Evolutionary conservation across 2,113 vertebrate species (phyloP), one percentile per base, ranked within the genome.

Genomic region (Macquaria ambigua): DNA sequence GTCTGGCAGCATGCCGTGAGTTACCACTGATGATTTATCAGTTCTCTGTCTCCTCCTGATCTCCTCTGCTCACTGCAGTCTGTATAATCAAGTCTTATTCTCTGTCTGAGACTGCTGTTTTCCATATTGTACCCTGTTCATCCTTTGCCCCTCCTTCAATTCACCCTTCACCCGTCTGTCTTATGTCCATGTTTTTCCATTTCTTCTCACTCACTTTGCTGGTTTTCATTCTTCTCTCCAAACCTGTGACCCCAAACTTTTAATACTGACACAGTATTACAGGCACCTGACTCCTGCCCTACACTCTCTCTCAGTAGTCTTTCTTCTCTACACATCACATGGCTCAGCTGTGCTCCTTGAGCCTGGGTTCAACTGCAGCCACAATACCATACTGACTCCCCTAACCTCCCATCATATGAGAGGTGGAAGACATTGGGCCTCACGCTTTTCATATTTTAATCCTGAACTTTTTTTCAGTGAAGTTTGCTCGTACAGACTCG

Each of bases 1-100:
- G 71, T 96, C 92, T 71, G 97, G 95, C 41, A 97, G 96, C 64
- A 96, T 95, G 87, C 98, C 96, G 98, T 99, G 93, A 98, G 98
- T 95, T 74, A 59, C 52, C 48, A 1, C 16, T 20, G 18, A 39
- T 48, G 64, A 83, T 87, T 77, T 8, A 89, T 78, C 25, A 25
- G 16, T 61, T 39, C 59, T 53, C 39, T 1, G 52, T 25, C 41
- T 52, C 71, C 62, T 58, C 46, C 67, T 3, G 48, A 28, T 58
- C 41, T 53, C 4, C 59, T 77, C 66, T 41, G 7, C 15, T 61
- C 70, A 6, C 8, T 43, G 52, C 76, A 79, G 71, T 73, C 20
- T 55, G 59, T 7, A 11, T 76, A 46, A 79, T 52, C 59, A 61
- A 74, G 63, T 72, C 59, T 72, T 50, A 2, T 21, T 20, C 14